A percentile compares a stretch with the other conserved stretches of the same genome.
Evolutionary conservation across 2,113 vertebrate species (phyloP).

Genomic region (Phalacrocorax pelagicus): DNA sequence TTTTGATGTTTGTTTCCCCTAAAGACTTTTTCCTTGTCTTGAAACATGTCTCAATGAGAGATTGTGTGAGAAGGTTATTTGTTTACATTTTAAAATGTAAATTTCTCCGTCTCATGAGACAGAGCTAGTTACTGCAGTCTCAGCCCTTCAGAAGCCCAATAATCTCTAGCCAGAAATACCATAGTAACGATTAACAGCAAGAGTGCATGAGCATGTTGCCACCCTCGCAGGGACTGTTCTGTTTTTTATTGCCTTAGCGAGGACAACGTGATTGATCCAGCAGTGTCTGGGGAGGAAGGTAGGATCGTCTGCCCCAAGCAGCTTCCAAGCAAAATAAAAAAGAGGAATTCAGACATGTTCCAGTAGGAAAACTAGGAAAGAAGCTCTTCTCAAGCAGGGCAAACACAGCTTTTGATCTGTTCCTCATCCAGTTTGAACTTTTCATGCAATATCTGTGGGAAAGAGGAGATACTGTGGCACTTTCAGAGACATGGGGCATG

Average conservation of each 20-base stretch:
- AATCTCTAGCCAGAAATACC: neutral
- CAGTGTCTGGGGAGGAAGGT: neutral
- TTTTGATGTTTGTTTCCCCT: neutral
- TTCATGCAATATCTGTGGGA: neutral
- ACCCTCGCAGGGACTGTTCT: neutral
- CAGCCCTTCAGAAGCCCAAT: neutral
- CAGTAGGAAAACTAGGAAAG: neutral
- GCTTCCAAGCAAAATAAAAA: neutral
- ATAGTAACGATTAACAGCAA: neutral
- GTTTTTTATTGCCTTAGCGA: neutral
- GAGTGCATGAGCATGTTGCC: neutral
- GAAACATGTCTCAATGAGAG: neutral
- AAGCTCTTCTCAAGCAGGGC: neutral
- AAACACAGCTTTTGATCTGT: neutral
- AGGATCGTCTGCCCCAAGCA: neutral
- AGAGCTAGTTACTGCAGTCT: neutral
- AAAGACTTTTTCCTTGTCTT: neutral
- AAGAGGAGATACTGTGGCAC: neutral
- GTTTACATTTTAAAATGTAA: neutral
- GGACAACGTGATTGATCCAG: neutral
- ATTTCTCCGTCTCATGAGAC: neutral
- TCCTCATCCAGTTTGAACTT: neutral
- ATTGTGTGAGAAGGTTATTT: neutral
- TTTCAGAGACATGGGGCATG: neutral
- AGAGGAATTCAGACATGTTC: neutral